Percentiles rank a stretch among this genome's conserved stretches.
phyloP scores from a whole-genome alignment of 2,797 vertebrate genomes.

The Micrastur ruficollis region DNA sequence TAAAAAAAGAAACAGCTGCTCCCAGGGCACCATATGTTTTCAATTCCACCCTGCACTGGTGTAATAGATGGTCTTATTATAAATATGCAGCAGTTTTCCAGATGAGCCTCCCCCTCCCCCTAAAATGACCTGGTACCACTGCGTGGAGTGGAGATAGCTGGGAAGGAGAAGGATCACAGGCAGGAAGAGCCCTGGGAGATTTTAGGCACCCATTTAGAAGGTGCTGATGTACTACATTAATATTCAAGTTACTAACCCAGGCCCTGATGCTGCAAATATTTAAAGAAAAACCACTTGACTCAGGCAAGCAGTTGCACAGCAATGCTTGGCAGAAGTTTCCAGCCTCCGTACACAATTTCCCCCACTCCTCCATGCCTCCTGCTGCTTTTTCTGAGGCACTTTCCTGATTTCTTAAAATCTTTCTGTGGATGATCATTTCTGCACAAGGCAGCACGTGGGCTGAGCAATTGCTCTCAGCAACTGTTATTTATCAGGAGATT shows the following conservation, averaged over 20 bases:
- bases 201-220: background rate
- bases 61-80: conserved; percentile 48
- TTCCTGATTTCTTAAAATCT: background rate
- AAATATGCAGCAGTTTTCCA: conserved; percentile 40
- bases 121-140: background rate
- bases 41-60: conserved; percentile 55
- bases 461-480: conserved; percentile 39
- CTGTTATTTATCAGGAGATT: conserved; percentile 49
- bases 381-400: background rate
- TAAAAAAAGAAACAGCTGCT: conserved; percentile 61
- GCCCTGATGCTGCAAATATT: background rate
- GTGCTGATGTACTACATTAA: background rate
- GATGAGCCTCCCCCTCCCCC: background rate
- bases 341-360: background rate
- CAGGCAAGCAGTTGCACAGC: background rate
- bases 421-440: conserved; percentile 30
- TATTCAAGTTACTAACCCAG: background rate
- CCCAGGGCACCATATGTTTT: conserved; percentile 73
- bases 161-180: background rate
- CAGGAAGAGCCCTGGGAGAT: background rate
- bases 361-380: conserved; percentile 17
- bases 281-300: conserved; percentile 13
- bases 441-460: background rate
- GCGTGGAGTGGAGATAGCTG: background rate
- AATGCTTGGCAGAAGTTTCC: conserved; percentile 23